Evolutionary conservation across 2,888 invertebrate species (phyloP).

Genomic region (Nomada goodeniana): DNA sequence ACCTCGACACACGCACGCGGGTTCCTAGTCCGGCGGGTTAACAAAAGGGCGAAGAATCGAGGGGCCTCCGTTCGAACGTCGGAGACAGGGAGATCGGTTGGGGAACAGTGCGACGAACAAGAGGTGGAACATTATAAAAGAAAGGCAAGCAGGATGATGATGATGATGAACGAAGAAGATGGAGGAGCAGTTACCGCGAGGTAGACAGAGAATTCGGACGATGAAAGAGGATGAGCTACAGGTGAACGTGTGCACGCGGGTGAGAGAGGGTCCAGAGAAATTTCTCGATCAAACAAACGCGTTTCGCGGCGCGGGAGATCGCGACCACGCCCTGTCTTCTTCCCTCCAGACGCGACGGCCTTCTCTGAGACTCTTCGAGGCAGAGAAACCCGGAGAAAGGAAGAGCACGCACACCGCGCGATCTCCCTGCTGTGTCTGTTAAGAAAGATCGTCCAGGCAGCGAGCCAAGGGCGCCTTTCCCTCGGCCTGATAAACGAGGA

Average conservation of each 20-base stretch:
- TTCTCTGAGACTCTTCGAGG: slow-evolving; percentile 51
- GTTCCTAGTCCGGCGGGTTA: slow-evolving; percentile 31
- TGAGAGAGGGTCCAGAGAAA: slow-evolving; percentile 57
- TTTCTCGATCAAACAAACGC: slow-evolving; percentile 76
- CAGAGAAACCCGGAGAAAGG: slow-evolving; percentile 41
- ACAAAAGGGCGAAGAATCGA: slow-evolving; percentile 3
- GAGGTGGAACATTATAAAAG: neutral
- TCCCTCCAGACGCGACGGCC: slow-evolving; percentile 39
- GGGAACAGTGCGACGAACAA: neutral
- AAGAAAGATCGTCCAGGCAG: neutral
- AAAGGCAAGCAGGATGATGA: neutral
- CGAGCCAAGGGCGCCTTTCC: neutral
- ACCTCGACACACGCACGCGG: slow-evolving; percentile 32
- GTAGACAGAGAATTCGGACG: neutral
- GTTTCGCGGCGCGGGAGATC: slow-evolving; percentile 75
- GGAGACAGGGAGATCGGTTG: slow-evolving; percentile 34
- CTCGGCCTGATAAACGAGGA: no score
- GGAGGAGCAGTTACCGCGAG: neutral
- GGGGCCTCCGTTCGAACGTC: slow-evolving; percentile 34
- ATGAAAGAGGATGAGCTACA: slow-evolving; percentile 8
- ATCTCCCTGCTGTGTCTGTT: neutral
- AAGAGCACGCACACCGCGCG: slow-evolving; percentile 20
- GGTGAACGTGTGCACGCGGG: neutral
- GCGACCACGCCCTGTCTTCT: slow-evolving; percentile 75
- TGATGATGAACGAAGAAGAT: neutral